phyloP scores from a whole-genome alignment of 2,797 vertebrate genomes.

The Trachops cirrhosus region DNA sequence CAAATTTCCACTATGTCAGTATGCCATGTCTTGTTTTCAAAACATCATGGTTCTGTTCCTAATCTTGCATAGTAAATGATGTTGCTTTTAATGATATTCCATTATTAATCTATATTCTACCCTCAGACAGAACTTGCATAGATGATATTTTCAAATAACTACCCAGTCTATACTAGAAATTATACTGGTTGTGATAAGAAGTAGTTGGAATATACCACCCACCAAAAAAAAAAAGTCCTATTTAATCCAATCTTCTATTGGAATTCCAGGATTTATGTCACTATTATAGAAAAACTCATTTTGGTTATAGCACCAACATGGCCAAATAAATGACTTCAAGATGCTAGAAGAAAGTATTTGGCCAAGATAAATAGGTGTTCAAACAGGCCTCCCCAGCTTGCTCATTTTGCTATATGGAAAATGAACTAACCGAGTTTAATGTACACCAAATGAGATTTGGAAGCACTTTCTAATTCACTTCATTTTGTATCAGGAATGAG shows the following conservation, averaged over 20 bases:
- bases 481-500: conserved; percentile 53
- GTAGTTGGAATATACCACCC: conserved; percentile 39
- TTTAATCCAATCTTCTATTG: conserved; percentile 71
- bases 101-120: not conserved
- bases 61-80: not conserved
- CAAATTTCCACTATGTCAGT: not conserved
- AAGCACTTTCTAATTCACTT: conserved; percentile 65
- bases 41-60: conserved; percentile 3
- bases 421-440: conserved; percentile 68
- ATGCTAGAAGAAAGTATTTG: conserved; percentile 72
- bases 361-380: conserved; percentile 73
- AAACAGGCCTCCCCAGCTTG: conserved; percentile 57
- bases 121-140: not conserved
- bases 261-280: conserved; percentile 76
- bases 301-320: conserved; percentile 72
- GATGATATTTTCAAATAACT: conserved; percentile 32
- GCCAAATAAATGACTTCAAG: conserved; percentile 76
- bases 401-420: conserved; percentile 75
- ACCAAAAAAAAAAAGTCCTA: not conserved
- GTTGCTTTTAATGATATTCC: not conserved
- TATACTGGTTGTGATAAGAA: conserved; percentile 56
- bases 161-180: conserved; percentile 6
- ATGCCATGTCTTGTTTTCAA: conserved; percentile 36
- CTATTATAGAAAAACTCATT: conserved; percentile 79
- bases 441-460: conserved; percentile 64